A percentile compares a stretch with the other conserved stretches of the same genome.
Evolutionary conservation across 2,888 invertebrate species (phyloP).

Genomic region (Dexiosoma caninum): DNA sequence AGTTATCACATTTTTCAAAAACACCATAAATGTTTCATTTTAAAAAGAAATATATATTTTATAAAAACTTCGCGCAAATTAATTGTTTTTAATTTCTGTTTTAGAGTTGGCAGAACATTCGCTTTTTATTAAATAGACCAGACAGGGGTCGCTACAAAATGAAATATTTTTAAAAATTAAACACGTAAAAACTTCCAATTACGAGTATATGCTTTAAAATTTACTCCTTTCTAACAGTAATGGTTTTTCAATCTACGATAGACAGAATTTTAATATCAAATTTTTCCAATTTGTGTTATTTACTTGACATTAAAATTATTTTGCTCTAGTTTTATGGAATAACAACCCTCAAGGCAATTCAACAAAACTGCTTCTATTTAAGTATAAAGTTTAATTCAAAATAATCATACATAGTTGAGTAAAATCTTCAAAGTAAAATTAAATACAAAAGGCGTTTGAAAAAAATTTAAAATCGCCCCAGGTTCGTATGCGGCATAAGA

Average conservation of each 20-base stretch:
- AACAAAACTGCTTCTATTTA: conserved; percentile 22
- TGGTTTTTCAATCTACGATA: not conserved
- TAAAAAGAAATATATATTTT: no score
- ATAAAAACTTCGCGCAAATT: no score
- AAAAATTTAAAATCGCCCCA: conserved; percentile 24
- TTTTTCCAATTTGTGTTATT: not conserved
- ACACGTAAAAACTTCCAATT: no score
- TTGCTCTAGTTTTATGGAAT: conserved; percentile 24
- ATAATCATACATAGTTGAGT: not conserved
- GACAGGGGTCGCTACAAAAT: no score
- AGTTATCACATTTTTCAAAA: no score
- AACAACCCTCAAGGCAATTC: conserved; percentile 5
- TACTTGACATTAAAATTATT: conserved; percentile 39
- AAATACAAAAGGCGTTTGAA: conserved; percentile 1
- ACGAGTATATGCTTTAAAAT: not conserved
- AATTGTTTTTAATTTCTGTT: no score
- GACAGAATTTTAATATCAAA: not conserved
- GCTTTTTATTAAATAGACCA: no score
- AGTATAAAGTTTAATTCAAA: conserved; percentile 24
- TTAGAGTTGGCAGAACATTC: no score
- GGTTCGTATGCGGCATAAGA: conserved; percentile 14
- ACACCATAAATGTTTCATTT: no score
- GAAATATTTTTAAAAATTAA: no score
- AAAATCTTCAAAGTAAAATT: conserved; percentile 4
- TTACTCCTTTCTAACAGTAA: not conserved